These are phyloP conservation scores for Diloba caeruleocephala DNA, from an alignment of 2,888 invertebrate species.

Conservation along the genomic window DNA sequence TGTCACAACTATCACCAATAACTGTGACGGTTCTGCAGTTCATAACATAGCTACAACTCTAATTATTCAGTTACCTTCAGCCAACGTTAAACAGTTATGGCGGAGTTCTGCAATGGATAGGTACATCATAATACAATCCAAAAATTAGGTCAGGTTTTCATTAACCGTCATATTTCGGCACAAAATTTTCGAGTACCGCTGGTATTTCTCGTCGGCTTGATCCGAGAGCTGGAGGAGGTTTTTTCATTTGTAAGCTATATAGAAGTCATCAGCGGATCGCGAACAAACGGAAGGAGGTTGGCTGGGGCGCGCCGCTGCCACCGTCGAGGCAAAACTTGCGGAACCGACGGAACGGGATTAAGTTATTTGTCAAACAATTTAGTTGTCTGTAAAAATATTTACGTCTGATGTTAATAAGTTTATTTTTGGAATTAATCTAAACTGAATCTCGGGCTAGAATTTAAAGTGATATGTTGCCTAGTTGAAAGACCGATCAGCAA, in stretches of 20 bases:
- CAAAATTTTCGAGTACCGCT: background rate
- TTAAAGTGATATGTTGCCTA: too few species aligned
- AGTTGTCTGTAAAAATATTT: background rate
- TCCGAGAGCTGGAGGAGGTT: constrained; percentile 34
- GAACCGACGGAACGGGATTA: constrained; percentile 14
- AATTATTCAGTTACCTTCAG: too few species aligned
- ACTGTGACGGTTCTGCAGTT: too few species aligned
- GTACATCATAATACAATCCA: background rate
- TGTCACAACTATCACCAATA: too few species aligned
- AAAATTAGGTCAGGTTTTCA: constrained; percentile 7
- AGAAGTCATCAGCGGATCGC: constrained; percentile 42
- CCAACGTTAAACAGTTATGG: background rate
- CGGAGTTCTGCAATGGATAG: background rate
- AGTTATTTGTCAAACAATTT: background rate
- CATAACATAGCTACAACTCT: too few species aligned
- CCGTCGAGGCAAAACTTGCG: constrained; percentile 49
- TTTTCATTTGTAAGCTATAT: constrained; percentile 33
- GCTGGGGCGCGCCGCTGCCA: background rate
- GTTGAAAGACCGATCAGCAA: too few species aligned
- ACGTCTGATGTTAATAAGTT: background rate
- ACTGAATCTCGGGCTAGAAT: too few species aligned
- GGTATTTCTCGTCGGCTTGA: constrained; percentile 7
- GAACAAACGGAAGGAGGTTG: constrained; percentile 23
- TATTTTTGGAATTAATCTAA: too few species aligned
- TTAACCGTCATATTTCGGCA: constrained; percentile 1